Evolutionary conservation across 2,113 vertebrate species (phyloP).

Genomic region (Gracilinanus agilis): DNA sequence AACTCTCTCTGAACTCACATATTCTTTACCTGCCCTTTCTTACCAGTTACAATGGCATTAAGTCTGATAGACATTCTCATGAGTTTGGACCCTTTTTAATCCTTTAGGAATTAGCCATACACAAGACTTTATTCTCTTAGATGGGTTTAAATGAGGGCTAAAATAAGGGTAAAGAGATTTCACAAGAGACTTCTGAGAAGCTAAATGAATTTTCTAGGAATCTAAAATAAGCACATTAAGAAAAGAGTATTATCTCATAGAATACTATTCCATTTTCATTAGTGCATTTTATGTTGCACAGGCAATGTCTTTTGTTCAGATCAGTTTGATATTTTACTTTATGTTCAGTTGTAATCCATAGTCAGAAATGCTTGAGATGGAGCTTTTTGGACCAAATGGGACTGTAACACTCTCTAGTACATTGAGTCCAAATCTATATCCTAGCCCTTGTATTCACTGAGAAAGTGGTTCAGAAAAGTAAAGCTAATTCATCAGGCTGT

Average conservation of each 20-base stretch:
- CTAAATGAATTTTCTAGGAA: background rate
- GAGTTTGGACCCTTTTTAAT: conserved; percentile 7
- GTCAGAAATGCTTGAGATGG: background rate
- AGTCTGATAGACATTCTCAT: background rate
- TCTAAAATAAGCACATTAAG: conserved; percentile 1
- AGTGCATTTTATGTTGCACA: background rate
- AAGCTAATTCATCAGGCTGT: background rate
- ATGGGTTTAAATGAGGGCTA: conserved; percentile 26
- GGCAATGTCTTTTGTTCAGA: background rate
- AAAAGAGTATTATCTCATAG: conserved; percentile 4
- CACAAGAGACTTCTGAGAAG: conserved; percentile 23
- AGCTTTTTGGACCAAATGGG: background rate
- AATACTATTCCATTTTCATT: background rate
- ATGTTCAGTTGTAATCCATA: background rate
- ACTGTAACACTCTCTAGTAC: background rate
- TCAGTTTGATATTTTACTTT: background rate
- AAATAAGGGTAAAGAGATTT: conserved; percentile 9
- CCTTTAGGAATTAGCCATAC: background rate
- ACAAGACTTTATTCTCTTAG: conserved; percentile 11
- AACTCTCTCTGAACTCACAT: background rate
- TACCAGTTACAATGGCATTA: background rate
- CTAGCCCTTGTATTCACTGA: background rate
- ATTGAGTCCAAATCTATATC: background rate
- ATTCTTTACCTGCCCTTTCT: background rate
- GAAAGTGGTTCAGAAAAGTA: background rate